These are phyloP conservation scores for Notiomystis cincta DNA, from an alignment of 2,113 vertebrate species.

Conservation along the genomic window DNA sequence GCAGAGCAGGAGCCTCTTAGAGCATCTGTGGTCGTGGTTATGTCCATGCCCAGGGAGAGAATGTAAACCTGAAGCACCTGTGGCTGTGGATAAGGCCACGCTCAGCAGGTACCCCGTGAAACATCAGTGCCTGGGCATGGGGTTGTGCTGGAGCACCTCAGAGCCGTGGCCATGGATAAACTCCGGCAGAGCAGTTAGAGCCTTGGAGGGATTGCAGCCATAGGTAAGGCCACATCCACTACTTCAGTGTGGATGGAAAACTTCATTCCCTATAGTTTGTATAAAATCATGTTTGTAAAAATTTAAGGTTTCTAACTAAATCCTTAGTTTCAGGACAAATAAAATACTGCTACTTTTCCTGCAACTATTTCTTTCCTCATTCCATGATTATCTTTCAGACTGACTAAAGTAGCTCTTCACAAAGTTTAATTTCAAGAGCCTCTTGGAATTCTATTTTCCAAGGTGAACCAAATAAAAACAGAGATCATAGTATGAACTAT, in stretches of 20 bases:
- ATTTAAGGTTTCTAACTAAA: not conserved
- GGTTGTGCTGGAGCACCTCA: not conserved
- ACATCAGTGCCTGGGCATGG: not conserved
- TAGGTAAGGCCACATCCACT: not conserved
- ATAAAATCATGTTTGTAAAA: not conserved
- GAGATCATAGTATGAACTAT: too few species aligned
- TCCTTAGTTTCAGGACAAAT: not conserved
- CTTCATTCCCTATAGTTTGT: not conserved
- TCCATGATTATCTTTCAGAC: not conserved
- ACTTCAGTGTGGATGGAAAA: not conserved
- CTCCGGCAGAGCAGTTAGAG: not conserved
- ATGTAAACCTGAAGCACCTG: not conserved
- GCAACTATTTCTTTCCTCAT: not conserved
- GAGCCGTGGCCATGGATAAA: not conserved
- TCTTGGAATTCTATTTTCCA: not conserved
- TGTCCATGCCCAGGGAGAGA: not conserved
- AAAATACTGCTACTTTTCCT: not conserved
- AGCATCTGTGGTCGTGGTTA: not conserved
- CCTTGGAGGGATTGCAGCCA: not conserved
- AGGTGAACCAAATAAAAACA: not conserved
- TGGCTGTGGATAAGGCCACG: not conserved
- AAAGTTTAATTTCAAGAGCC: not conserved
- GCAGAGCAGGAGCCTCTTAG: not conserved
- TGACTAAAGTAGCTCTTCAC: not conserved
- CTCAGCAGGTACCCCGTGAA: not conserved